These are phyloP conservation scores for Lasiurus borealis DNA, from an alignment of 2,113 vertebrate genomes.

Conservation along the genomic window DNA sequence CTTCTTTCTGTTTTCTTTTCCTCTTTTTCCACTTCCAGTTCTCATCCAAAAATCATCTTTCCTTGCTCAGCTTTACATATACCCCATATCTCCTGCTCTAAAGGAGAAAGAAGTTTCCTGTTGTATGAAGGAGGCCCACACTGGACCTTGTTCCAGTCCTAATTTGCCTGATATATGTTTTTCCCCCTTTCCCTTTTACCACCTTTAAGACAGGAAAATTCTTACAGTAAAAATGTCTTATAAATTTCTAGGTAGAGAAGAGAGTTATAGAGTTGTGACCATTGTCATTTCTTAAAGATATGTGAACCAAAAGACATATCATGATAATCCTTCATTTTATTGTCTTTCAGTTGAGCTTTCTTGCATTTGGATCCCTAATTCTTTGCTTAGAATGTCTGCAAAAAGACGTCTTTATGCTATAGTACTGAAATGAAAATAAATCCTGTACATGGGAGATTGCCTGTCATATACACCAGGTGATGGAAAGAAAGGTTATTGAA, in stretches of 20 bases:
- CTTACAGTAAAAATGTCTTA: background rate
- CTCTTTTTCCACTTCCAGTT: background rate
- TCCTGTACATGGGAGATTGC: background rate
- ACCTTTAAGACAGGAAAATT: background rate
- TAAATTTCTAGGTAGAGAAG: background rate
- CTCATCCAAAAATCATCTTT: conserved; percentile 2
- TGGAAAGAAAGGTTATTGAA: background rate
- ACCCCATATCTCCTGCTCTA: background rate
- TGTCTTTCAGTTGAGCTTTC: conserved; percentile 33
- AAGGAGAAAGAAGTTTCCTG: background rate
- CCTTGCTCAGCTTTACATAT: background rate
- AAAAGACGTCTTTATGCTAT: conserved; percentile 22
- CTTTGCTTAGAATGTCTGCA: conserved; percentile 46
- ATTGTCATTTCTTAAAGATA: background rate
- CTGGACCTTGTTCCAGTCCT: background rate
- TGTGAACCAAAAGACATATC: background rate
- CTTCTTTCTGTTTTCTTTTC: background rate
- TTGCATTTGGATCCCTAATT: background rate
- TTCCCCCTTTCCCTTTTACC: background rate
- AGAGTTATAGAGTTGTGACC: background rate
- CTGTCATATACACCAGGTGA: background rate
- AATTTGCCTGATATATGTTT: background rate
- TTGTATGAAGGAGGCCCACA: background rate
- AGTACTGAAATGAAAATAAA: conserved; percentile 61
- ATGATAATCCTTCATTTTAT: background rate